Base-by-base conservation (phyloP, 2,888 invertebrate genomes). In the Leucania comma region DNA sequence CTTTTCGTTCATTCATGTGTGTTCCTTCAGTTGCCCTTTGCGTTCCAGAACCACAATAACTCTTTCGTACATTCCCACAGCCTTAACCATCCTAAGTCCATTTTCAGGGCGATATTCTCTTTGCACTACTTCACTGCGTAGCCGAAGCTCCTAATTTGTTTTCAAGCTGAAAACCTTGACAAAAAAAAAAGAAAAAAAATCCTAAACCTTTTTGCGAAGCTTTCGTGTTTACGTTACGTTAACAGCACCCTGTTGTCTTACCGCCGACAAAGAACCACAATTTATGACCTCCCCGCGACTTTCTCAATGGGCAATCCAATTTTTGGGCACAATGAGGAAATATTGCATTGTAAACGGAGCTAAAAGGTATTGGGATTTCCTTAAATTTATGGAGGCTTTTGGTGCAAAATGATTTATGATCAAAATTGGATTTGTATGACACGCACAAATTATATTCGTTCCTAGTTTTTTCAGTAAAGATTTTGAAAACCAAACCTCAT, bases 271-370 rank as follows among this genome's bases (percentile, higher is more conserved):
- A 74, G 74, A 69, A 64, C 58, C 62, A 42, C 50, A 82, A 83
- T 80, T 83, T 84, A 84, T 68, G 66, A 68, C 50, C 73, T 66
- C 48, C 22, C 56, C 14, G 72, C 70, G 72, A 71, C 78, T 76
- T 72, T 77, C 56, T 70, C 72, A 58, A 68, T 75, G 69, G 75
- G 54, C 66, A 78, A 78, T 75, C 58, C 72, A 76, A 76, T 78
- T 82, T 78, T 74, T 68, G 65, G 66, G 20, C 61, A 60, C 70
- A 82, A 84, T 75, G 69, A 84, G 61, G 56, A 82, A 78, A 72
- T 73, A 70, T 77, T 69, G 58, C 62, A 53, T 67, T 74, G 81
- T 67, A 66, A 74, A 78, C 70, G 65, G 64, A 63, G 76, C 65
- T 57, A 57, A 68, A 76, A 73, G 65, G 32, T 63, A 59, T 71